Evolutionary conservation across 64 coral and sea anemone species (phyloP).

Genomic region (Montipora cactus): DNA sequence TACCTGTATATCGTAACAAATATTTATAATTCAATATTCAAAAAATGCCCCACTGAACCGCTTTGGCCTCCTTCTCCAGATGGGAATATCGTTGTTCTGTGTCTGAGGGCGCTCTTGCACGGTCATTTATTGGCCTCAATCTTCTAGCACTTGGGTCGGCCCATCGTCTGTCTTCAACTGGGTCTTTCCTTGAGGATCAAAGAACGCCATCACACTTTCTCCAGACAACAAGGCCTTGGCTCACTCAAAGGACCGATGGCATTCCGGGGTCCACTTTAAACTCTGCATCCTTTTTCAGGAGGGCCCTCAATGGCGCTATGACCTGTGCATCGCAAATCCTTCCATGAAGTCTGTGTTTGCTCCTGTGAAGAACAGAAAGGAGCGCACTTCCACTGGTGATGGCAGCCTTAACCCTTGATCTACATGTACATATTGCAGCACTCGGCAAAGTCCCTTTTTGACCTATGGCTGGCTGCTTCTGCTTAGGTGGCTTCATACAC

Average conservation of each 20-base stretch:
- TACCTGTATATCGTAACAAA: too few species aligned
- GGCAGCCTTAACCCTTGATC: background rate
- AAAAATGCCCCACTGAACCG: background rate
- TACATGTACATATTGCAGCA: too few species aligned
- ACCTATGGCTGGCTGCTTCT: slow-evolving; percentile 12
- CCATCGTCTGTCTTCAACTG: too few species aligned
- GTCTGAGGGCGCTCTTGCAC: too few species aligned
- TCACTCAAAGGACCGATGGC: background rate
- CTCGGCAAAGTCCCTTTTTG: slow-evolving; percentile 27
- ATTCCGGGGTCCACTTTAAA: slow-evolving; percentile 7
- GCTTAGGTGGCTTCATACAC: too few species aligned
- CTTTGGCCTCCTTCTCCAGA: slow-evolving; percentile 21
- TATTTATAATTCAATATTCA: too few species aligned
- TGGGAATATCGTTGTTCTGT: background rate
- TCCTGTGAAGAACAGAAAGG: slow-evolving; percentile 46
- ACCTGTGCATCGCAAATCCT: background rate
- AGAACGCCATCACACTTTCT: too few species aligned
- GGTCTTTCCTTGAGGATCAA: too few species aligned
- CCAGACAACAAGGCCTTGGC: too few species aligned
- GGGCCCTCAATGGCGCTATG: slow-evolving; percentile 19
- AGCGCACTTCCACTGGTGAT: slow-evolving; percentile 20
- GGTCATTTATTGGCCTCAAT: too few species aligned
- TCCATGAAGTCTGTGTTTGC: slow-evolving; percentile 52
- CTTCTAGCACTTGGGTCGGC: too few species aligned
- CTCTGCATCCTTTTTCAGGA: too few species aligned